These are phyloP conservation scores for Malacoraja senta DNA, from an alignment of 2,797 vertebrate genomes.

Conservation along the genomic window DNA sequence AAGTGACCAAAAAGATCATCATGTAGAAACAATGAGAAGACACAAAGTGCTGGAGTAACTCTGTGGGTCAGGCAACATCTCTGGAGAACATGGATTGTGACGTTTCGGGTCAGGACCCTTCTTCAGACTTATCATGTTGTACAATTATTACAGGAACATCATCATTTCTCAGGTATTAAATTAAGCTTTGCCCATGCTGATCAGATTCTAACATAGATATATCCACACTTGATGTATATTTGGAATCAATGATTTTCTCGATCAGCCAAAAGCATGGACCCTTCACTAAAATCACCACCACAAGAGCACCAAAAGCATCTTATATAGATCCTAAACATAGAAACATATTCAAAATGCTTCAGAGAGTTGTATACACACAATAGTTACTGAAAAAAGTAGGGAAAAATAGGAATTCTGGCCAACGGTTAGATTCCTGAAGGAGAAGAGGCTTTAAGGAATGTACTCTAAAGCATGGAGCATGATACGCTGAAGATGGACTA, in stretches of 20 bases:
- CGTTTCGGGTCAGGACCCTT: no score
- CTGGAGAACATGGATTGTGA: no score
- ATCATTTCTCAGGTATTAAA: neutral
- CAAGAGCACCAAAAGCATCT: neutral
- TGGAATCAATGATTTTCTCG: neutral
- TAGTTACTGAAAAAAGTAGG: no score
- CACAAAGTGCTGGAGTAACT: no score
- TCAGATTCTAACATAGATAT: neutral
- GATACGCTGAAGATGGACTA: neutral
- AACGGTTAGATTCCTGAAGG: neutral
- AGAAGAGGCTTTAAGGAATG: neutral
- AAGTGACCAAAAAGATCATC: neutral
- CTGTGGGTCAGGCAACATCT: no score
- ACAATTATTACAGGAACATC: neutral
- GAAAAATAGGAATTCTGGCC: neutral
- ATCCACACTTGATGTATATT: neutral
- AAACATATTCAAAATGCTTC: neutral
- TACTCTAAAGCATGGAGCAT: neutral
- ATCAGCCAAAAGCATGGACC: neutral
- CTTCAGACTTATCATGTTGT: neutral
- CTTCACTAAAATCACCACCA: neutral
- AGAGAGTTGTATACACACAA: neutral
- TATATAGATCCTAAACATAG: neutral
- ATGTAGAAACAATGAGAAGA: no score
- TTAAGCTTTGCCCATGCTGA: neutral